Base-by-base conservation (phyloP, 2,113 vertebrate species). In the Lamprologus tigripictilis region DNA sequence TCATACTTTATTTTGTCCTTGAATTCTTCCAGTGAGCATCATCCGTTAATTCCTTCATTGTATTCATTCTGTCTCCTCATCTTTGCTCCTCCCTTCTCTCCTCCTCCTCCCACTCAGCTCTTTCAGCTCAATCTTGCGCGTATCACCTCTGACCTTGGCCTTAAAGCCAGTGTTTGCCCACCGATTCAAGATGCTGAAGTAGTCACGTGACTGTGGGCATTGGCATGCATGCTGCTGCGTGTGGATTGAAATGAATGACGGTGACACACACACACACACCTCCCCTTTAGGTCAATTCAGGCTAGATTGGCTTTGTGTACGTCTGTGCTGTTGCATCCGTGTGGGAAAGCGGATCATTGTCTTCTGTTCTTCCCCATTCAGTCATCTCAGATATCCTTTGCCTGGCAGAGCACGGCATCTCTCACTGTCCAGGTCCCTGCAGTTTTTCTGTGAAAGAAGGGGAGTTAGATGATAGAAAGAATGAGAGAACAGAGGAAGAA, bases 71-170 rank as follows among this genome's bases (percentile, higher is more conserved):
- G 26, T 68, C 78, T 81, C 71, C 51, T 86, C 68, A 66, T 85
- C 37, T 47, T 68, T n/a, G 9, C 45, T 71, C 42, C 83, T 89
- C 40, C 73, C 53, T 16, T 42, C 51, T 47, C 28, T 58, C 81
- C 35, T n/a, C 53, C 42, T 85, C 57, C 63, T 53, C 68, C 83
- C 47, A 5, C 54, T 87, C 23, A 8, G 55, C 35, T 86, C 19
- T 17, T 68, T 80, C 78, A 76, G 35, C 35, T 40, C 4, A 86
- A 61, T 85, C 47, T 55, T 78, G 68, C 58, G 57, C 35, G 2
- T 68, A 83, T 87, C 89, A 91, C 79, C 92, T 93, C 88, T 93
- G 92, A 94, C 94, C 92, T 95, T 95, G 93, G 80, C 81, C 73
- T 82, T 17, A 68, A 63, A 86, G 73, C 55, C 7, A 4, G 37